Evolutionary conservation across 2,888 invertebrate genomes (phyloP).

Genomic region (Sarcophaga variegata): DNA sequence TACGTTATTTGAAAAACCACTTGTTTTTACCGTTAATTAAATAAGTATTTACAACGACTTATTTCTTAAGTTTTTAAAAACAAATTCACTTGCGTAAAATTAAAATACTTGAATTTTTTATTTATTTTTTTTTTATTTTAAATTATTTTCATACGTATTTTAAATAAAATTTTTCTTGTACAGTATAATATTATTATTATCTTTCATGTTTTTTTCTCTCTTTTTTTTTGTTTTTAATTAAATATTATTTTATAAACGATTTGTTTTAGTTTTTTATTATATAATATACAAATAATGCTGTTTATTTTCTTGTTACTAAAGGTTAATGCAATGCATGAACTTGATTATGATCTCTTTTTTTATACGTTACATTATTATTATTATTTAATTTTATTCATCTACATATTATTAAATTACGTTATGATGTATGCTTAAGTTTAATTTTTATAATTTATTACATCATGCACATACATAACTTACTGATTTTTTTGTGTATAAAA

Average conservation of each 20-base stretch:
- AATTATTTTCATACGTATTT: conserved; percentile 68
- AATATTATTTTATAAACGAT: conserved; percentile 68
- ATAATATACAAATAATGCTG: conserved; percentile 73
- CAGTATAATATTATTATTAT: conserved; percentile 71
- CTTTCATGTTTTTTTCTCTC: conserved; percentile 68
- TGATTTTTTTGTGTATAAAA: conserved; percentile 38
- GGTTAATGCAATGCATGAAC: conserved; percentile 65
- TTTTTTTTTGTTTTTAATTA: conserved; percentile 68
- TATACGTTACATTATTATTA: conserved; percentile 14
- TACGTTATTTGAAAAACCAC: too few relatives aligned
- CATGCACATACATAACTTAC: conserved; percentile 44
- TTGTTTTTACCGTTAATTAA: too few relatives aligned
- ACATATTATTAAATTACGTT: conserved; percentile 61
- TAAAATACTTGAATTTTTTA: conserved; percentile 45
- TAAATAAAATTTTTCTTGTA: conserved; percentile 72
- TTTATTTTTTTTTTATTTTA: conserved; percentile 72
- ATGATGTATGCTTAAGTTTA: conserved; percentile 43
- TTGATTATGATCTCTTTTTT: conserved; percentile 49
- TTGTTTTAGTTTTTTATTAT: conserved; percentile 58
- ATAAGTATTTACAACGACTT: too few relatives aligned
- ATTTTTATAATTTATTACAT: conserved; percentile 36
- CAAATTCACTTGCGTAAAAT: neutral
- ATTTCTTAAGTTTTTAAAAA: neutral
- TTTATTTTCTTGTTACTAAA: conserved; percentile 57
- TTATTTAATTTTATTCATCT: conserved; percentile 52